Base-by-base conservation (phyloP, 2,113 vertebrate genomes). In the Delphinapterus leucas region DNA sequence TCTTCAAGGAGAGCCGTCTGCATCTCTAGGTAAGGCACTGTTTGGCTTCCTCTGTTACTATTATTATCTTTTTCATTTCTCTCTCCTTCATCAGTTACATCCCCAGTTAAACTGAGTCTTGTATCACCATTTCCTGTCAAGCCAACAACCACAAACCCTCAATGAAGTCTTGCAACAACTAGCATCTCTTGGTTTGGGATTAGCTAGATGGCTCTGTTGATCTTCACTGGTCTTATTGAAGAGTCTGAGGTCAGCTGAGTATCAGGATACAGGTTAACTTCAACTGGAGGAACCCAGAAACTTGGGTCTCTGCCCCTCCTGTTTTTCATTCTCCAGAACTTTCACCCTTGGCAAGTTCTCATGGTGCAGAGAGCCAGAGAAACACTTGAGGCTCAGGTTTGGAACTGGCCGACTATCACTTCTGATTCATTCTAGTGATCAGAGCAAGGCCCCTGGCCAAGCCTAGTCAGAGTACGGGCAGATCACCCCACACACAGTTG, bases 161-260 rank as follows among this genome's bases (percentile, higher is more conserved):
- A 44, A 8, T 17, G 31, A 53, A 89, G 12, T 0, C 31, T 17
- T n/a, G 31, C 0, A 33, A 1, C 13, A 47, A 3, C 28, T 36
- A 15, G 14, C 20, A 74, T 58, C 20, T 36, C 13, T 49, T 44
- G 6, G 23, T 49, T 58, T 67, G 14, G n/a, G 8, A 8, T 88
- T 47, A 28, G 8, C 12, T 68, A 6, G 58, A 83, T 80, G 31
- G 7, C 20, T 58, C 38, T 88, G 28, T 4, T 79, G 10, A 74
- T 63, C 31, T 82, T 74, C 47, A n/a, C 2, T 4, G 12, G 14
- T 49, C 26, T 90, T 12, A 36, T 60, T 77, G 55, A 53, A 31
- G 28, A 25, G 1, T 60, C 7, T 28, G 12, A 4, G 28, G 5
- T 74, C 60, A 36, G 14, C 8, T 47, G 8, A 77, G 1, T 61